Conservation (phyloP, 1,140 invertebrate species). For the Calliopsis andreniformis region DNA sequence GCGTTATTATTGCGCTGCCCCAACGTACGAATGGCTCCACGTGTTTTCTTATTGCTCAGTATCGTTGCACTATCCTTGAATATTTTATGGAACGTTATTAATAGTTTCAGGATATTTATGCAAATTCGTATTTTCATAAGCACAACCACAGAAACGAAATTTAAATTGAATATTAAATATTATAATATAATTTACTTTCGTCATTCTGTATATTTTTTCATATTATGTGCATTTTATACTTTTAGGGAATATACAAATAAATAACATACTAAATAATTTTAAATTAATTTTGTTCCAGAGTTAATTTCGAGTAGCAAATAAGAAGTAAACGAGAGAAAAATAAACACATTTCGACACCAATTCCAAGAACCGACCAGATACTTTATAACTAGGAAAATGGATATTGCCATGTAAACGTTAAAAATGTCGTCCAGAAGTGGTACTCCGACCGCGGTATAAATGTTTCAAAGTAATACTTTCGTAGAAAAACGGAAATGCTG, state of each 20-base stretch:
- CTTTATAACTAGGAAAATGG: constrained; percentile 32
- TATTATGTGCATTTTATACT: too few relatives aligned
- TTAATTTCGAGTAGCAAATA: neutral
- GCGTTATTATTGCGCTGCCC: constrained; percentile 40
- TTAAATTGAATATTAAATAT: too few relatives aligned
- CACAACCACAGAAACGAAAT: too few relatives aligned
- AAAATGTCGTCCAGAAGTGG: constrained; percentile 41
- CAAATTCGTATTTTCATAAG: too few relatives aligned
- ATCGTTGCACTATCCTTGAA: too few relatives aligned
- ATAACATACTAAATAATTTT: too few relatives aligned
- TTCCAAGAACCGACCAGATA: constrained; percentile 16
- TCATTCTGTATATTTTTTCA: too few relatives aligned
- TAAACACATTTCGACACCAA: constrained; percentile 8
- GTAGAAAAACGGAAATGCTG: constrained; percentile 21
- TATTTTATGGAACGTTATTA: too few relatives aligned
- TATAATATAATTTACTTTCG: too few relatives aligned
- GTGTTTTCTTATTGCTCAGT: neutral
- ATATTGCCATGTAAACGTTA: constrained; percentile 46
- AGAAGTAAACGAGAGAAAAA: neutral
- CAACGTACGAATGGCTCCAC: constrained; percentile 6
- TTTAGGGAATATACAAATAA: too few relatives aligned
- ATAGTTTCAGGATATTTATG: too few relatives aligned
- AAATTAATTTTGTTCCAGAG: too few relatives aligned
- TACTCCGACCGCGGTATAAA: constrained; percentile 35
- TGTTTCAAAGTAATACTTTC: constrained; percentile 43